Evolutionary conservation across 2,888 invertebrate species (phyloP).

Genomic region (Tinea pellionella): DNA sequence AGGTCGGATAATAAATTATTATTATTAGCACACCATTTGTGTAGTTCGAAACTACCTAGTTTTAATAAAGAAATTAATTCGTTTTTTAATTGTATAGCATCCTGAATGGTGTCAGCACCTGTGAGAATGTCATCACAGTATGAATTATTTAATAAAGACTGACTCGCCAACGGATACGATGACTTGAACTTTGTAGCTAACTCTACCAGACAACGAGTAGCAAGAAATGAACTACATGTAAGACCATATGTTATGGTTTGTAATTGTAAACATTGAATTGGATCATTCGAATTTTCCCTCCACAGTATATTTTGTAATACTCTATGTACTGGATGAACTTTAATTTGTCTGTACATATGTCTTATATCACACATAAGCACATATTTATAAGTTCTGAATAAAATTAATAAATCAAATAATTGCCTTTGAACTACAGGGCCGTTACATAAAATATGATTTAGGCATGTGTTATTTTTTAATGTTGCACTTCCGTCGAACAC

Average conservation of each 20-base stretch:
- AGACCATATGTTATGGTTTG: background rate
- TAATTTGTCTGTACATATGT: background rate
- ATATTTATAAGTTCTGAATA: background rate
- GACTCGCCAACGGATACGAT: constrained; percentile 12
- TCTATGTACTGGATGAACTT: background rate
- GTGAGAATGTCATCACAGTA: constrained; percentile 19
- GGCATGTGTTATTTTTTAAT: background rate
- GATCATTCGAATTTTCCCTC: background rate
- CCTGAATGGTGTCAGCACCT: background rate
- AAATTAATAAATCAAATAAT: background rate
- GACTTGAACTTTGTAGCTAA: constrained; percentile 14
- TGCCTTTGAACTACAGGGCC: background rate
- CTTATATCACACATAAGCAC: background rate
- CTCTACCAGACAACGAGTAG: constrained; percentile 17
- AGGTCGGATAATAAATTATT: background rate
- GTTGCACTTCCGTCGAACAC: background rate
- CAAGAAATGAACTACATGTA: background rate
- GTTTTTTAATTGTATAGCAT: background rate
- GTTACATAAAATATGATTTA: background rate
- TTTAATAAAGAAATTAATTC: constrained; percentile 17
- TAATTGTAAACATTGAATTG: background rate
- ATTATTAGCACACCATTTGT: constrained; percentile 15
- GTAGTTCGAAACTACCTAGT: constrained; percentile 17
- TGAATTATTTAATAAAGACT: background rate
- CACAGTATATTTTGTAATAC: background rate